Evolutionary conservation across 2,797 vertebrate species (phyloP).

Genomic region (Pangasius krempfi): DNA sequence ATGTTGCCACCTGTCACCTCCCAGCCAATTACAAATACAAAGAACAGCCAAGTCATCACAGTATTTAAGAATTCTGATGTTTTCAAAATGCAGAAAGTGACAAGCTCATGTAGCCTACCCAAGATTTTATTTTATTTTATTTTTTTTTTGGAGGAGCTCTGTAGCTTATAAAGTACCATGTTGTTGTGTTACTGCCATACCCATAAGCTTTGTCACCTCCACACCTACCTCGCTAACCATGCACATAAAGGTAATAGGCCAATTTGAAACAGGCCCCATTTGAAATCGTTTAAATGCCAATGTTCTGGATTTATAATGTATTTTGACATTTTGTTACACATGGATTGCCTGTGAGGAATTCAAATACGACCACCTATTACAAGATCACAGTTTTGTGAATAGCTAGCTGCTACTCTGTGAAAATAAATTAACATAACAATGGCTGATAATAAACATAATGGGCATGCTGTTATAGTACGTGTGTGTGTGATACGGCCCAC

Average conservation of each 20-base stretch:
- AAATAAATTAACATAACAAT: too few relatives aligned
- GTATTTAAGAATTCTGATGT: not conserved
- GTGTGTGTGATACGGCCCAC: too few relatives aligned
- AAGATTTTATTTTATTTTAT: not conserved
- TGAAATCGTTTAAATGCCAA: not conserved
- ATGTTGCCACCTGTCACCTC: not conserved
- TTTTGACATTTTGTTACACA: too few relatives aligned
- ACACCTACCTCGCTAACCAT: not conserved
- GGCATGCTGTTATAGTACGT: too few relatives aligned
- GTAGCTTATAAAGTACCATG: not conserved
- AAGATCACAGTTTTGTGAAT: not conserved
- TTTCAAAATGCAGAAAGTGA: not conserved
- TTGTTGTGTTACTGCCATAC: too few relatives aligned
- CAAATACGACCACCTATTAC: not conserved
- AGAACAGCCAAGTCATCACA: not conserved
- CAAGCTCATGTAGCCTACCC: not conserved
- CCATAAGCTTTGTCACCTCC: too few relatives aligned
- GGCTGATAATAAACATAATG: too few relatives aligned
- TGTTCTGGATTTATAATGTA: too few relatives aligned
- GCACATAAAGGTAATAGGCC: not conserved
- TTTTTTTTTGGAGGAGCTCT: not conserved
- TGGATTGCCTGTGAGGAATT: too few relatives aligned
- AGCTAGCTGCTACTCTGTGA: not conserved
- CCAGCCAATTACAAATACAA: not conserved
- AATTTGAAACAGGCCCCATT: not conserved